Evolutionary conservation across 2,797 vertebrate genomes (phyloP), one percentile per base, ranked within the genome.

Genomic region (Borostomias antarcticus): DNA sequence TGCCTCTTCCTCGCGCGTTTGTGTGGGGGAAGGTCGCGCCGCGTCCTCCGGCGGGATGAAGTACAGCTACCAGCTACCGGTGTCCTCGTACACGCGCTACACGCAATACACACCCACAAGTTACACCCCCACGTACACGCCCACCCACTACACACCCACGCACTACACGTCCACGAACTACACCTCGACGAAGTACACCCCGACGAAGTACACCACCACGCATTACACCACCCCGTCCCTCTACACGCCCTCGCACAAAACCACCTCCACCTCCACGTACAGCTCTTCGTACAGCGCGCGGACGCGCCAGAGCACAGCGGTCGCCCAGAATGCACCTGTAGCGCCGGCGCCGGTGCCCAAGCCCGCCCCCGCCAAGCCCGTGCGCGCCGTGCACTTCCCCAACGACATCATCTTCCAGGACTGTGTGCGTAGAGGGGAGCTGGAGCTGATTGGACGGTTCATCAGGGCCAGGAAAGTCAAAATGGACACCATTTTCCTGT

Each of bases 361-460:
- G 5, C 32, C 65, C 0, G 53, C 73, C 15, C 68, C 88, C 0
- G 52, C 88, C 17, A 90, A 93, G 79, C 87, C 89, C 0, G 23
- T 77, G 0, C 93, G 95, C 48, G 86, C 90, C 0, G 98, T 99
- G 70, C 95, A 29, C 77, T 99, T 99, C 83, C 90, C 97, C 53
- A 96, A 97, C 0, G 95, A 99, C 5, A 84, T 99, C 63, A 63
- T 99, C 70, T 98, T 99, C 77, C 92, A 96, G 89, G 98, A 99
- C 83, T 91, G 94, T 58, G 93, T 99, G 47, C 91, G 94, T 29
- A 92, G 94, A 63, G 95, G 96, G 0, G 96, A 98, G 75, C 66
- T 98, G 89, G 95, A 95, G 81, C 96, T 98, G 88, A 95, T 99
- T 10, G 95, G 95, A 11, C 93, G 96, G 0, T 99, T 99, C 85